Percentiles rank a stretch among this genome's conserved stretches.
Evolutionary conservation across 1,140 invertebrate genomes (phyloP).

Genomic region (Phocides pigmalion): DNA sequence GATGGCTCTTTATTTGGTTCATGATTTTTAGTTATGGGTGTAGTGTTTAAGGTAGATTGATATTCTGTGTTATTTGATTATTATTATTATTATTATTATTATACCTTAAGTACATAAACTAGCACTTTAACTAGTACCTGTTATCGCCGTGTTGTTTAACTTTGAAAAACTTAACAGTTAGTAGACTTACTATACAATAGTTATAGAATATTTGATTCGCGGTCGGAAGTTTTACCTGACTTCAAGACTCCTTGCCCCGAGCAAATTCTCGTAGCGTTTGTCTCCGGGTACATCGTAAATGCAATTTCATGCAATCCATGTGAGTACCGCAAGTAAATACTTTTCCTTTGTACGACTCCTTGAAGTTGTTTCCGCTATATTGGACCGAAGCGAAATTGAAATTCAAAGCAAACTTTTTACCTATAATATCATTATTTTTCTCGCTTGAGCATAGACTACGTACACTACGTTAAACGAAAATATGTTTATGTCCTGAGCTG

Average conservation of each 20-base stretch:
- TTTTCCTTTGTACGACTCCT: slow-evolving; percentile 14
- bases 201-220: background rate
- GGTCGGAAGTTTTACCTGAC: background rate
- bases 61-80: no score
- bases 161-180: background rate
- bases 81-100: no score
- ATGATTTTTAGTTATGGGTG: no score
- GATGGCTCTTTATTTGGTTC: no score
- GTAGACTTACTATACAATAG: background rate
- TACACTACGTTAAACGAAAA: background rate
- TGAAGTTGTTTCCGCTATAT: slow-evolving; percentile 3
- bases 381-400: slow-evolving; percentile 10
- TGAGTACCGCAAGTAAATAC: slow-evolving; percentile 7
- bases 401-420: slow-evolving; percentile 4
- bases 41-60: no score
- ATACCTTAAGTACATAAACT: no score
- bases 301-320: slow-evolving; percentile 25
- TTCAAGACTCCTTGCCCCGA: background rate
- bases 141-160: background rate
- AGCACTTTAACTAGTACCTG: background rate
- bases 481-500: background rate
- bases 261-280: background rate
- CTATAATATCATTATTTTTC: background rate
- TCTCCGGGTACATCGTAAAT: background rate
- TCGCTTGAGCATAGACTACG: background rate